Base-by-base conservation (phyloP, 2,888 invertebrate genomes). In the Drosophila pseudotakahashii region DNA sequence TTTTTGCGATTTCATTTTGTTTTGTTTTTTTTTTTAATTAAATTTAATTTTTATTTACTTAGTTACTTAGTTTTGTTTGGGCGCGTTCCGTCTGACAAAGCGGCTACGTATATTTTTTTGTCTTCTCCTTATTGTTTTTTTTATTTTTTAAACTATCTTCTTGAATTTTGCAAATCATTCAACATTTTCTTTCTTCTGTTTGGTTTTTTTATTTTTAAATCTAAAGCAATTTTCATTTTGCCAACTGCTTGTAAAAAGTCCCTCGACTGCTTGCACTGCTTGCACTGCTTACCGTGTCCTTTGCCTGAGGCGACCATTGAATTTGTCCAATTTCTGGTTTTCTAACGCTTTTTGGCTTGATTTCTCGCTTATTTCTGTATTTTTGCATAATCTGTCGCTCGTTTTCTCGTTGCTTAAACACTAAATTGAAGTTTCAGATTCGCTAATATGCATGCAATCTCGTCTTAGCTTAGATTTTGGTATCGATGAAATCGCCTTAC, bases 61-160 rank as follows among this genome's bases (percentile, higher is more conserved):
- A 57, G 44, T 45, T 32, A 45, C 23, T 50, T 19, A 50, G 37
- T 47, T 57, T 37, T 47, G 30, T 68, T 79, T 78, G 81, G 81
- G 81, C 81, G 81, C 81, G 77, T 82, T 82, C 77, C 66, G 75
- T 82, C 58, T 70, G 81, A 82, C 81, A 77, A 81, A 76, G 81
- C 81, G 81, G 81, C 81, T 82, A 81, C 68, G 68, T 85, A 70
- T 75, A 61, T 52, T 44, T 73, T 66, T 63, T 54, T 75, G 39
- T 54, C 14, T 42, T 50, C 39, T 51, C 36, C 9, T 51, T 41
- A 45, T 51, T 23, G 11, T 53, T 42, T 19, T 42, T 36, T 1
- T 36, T 57, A 13, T n/a, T 13, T 26, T 26, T 41, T 13, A 30
- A 19, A 13, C 58, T 41, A 53, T n/a, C n/a, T 41, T 10, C n/a